phyloP scores from a whole-genome alignment of 92 coral and sea anemone genomes.

The Porites divaricata region DNA sequence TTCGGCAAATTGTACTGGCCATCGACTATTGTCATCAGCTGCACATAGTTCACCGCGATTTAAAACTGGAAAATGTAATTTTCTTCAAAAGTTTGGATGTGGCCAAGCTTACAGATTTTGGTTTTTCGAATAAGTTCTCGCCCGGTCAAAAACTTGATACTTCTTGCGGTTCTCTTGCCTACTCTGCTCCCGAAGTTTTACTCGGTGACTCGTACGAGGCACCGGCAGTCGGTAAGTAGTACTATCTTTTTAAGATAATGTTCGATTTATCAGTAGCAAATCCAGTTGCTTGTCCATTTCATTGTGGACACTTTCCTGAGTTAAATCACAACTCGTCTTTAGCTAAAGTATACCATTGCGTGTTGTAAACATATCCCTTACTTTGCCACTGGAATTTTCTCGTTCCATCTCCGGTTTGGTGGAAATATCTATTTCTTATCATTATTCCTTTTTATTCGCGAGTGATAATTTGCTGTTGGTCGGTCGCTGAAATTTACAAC shows the following conservation, averaged over 20 bases:
- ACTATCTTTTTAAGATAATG: not conserved
- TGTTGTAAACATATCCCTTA: not conserved
- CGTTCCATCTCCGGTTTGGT: not conserved
- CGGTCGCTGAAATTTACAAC: not conserved
- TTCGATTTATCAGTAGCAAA: not conserved
- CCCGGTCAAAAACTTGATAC: constrained; percentile 98
- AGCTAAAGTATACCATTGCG: not conserved
- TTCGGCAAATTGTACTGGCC: constrained; percentile 99
- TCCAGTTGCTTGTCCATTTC: constrained; percentile 13
- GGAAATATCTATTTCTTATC: not conserved
- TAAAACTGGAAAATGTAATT: constrained; percentile 98
- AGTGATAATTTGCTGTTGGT: not conserved
- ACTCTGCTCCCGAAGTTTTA: constrained; percentile 98
- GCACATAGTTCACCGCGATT: constrained; percentile 96
- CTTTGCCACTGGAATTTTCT: not conserved
- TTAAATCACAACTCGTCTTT: not conserved
- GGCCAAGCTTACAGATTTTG: constrained; percentile 99
- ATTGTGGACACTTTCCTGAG: not conserved
- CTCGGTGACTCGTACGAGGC: constrained; percentile 99
- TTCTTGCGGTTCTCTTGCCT: constrained; percentile 96
- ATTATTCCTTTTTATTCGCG: not conserved
- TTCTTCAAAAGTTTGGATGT: constrained; percentile 95
- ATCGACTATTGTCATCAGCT: constrained; percentile 98
- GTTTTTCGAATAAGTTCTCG: constrained; percentile 94
- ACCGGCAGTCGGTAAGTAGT: constrained; percentile 96